Evolutionary conservation across 2,113 vertebrate species (phyloP).

Genomic region (Eulemur rufifrons): DNA sequence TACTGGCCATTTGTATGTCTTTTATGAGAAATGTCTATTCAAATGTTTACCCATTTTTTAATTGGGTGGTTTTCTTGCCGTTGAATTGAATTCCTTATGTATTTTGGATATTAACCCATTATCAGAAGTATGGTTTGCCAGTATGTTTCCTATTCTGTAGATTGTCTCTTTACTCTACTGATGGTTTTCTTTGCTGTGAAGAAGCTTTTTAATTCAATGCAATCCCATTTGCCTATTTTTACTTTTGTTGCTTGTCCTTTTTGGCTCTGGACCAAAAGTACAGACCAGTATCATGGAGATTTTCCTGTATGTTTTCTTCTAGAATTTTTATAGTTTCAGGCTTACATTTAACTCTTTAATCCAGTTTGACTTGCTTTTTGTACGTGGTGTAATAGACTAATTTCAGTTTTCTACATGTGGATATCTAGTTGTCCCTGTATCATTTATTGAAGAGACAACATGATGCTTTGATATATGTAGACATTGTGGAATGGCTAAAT

Average conservation of each 20-base stretch:
- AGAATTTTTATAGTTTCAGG: background rate
- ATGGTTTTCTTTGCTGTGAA: background rate
- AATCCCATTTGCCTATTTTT: background rate
- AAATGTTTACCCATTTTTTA: background rate
- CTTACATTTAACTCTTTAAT: background rate
- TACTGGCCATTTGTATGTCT: background rate
- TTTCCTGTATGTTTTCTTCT: background rate
- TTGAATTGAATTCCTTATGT: background rate
- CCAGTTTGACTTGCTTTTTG: background rate
- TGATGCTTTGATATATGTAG: background rate
- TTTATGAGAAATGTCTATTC: background rate
- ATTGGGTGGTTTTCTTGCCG: background rate
- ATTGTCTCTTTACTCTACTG: background rate
- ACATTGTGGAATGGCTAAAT: background rate
- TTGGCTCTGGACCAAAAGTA: background rate
- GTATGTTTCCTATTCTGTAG: background rate
- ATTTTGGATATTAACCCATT: background rate
- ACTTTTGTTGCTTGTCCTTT: background rate
- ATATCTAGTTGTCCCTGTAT: background rate
- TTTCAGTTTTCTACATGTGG: background rate
- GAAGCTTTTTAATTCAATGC: too few species aligned
- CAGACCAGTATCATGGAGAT: too few species aligned
- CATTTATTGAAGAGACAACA: background rate
- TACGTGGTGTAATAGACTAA: background rate
- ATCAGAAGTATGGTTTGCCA: background rate